Evolutionary conservation across 1,140 invertebrate genomes (phyloP), one percentile per base, ranked within the genome.

Genomic region (Arctopsyche grandis): DNA sequence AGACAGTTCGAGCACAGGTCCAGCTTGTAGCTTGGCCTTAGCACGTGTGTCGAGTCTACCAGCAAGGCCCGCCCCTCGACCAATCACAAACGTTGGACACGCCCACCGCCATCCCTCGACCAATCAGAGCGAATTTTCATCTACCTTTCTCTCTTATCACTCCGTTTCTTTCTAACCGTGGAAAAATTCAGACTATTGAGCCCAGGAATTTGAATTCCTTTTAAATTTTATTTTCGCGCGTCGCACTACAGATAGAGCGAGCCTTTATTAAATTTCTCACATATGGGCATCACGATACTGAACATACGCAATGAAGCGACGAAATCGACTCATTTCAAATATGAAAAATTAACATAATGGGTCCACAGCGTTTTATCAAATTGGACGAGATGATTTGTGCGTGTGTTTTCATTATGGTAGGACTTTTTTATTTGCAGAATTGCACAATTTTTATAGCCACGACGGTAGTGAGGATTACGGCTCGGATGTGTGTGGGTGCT

Each of bases 181-280:
- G 63, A 66, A 66, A 66, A 66, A 66, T 66, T 66, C 63, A 26
- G 24, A 66, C 63, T 66, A 66, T 66, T 66, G 63, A 66, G 63
- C 63, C 24, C 63, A 22, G 21, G 63, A 66, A 66, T 66, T 66
- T 66, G 24, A 66, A 66, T 66, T 66, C 22, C 63, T 19, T 66
- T 66, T 66, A 66, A 66, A 26, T 66, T 66, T 66, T 66, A 66
- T 66, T 66, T 66, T 29, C 24, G 63, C 63, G 21, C 24, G 63
- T 22, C 63, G 63, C 29, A 38, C 29, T 38, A 38, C 29, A 38
- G 48, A 12, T 66, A 22, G 63, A 0, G 58, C 0, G 24, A 29
- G 63, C 63, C 24, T 66, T 66, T 66, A 66, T 66, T 66, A 66
- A 66, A 66, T 66, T 66, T 66, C 14, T 26, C 63, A 66, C 63